Conservation (phyloP, 2,888 invertebrate species). For the Xestia c-nigrum region DNA sequence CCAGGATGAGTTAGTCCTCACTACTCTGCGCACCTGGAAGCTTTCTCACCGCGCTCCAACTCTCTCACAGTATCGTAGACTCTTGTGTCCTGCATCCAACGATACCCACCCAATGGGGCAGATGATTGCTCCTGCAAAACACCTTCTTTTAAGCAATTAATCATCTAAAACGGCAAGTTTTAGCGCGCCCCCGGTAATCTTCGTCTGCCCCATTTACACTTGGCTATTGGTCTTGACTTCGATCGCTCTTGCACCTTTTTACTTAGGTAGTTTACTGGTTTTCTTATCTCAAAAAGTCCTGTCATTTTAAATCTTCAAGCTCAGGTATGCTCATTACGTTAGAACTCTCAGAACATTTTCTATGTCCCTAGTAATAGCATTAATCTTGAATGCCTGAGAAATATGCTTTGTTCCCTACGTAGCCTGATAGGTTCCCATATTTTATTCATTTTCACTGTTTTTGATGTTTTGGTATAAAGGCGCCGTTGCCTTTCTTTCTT, state of each 20-base stretch:
- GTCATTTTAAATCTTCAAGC: slow-evolving; percentile 57
- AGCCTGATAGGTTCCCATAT: slow-evolving; percentile 62
- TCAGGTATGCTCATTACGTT: slow-evolving; percentile 59
- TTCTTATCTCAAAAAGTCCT: slow-evolving; percentile 56
- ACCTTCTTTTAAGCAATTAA: slow-evolving; percentile 39
- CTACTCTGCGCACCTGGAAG: slow-evolving; percentile 86
- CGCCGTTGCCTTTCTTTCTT: slow-evolving; percentile 55
- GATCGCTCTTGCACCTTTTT: slow-evolving; percentile 66
- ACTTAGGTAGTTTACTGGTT: slow-evolving; percentile 59
- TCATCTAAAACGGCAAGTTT: slow-evolving; percentile 38
- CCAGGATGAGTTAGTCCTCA: slow-evolving; percentile 92
- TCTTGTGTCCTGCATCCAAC: slow-evolving; percentile 64
- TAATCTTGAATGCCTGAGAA: slow-evolving; percentile 58
- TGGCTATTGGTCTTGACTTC: slow-evolving; percentile 64
- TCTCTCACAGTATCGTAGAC: slow-evolving; percentile 67
- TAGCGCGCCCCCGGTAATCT: slow-evolving; percentile 42
- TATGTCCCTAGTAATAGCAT: slow-evolving; percentile 59
- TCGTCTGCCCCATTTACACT: slow-evolving; percentile 67
- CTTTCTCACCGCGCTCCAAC: slow-evolving; percentile 79
- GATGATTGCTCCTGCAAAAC: slow-evolving; percentile 42
- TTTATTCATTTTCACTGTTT: slow-evolving; percentile 63
- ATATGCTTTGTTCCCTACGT: slow-evolving; percentile 62
- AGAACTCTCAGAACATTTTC: slow-evolving; percentile 50
- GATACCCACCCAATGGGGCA: slow-evolving; percentile 64
- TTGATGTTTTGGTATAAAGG: slow-evolving; percentile 54